A percentile compares a stretch with the other conserved stretches of the same genome.
Conservation (phyloP, 2,888 invertebrate species). For the Tanytarsus gracilentus region DNA sequence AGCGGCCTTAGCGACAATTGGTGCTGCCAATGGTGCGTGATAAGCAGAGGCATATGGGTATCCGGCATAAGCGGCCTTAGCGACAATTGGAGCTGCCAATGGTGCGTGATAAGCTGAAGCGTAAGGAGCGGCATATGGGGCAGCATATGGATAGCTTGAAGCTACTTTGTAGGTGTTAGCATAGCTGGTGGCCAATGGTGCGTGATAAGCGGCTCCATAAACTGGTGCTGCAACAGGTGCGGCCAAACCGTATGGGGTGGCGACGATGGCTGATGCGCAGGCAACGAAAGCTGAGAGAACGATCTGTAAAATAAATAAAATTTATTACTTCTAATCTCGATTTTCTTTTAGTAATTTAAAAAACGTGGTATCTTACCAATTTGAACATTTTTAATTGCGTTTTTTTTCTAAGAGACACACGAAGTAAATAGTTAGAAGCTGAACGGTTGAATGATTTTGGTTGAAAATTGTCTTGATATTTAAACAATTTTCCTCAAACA, state of each 20-base stretch:
- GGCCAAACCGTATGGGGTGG: neutral
- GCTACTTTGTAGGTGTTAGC: constrained; percentile 7
- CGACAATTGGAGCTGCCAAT: neutral
- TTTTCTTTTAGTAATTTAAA: neutral
- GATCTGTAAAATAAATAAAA: constrained; percentile 5
- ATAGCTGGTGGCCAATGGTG: constrained; percentile 16
- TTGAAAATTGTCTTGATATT: constrained; percentile 18
- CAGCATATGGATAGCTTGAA: neutral
- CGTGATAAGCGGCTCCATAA: constrained; percentile 1
- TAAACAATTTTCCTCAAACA: constrained; percentile 23
- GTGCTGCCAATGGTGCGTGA: neutral
- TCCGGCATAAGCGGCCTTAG: neutral
- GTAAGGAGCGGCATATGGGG: neutral
- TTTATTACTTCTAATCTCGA: neutral
- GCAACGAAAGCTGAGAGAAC: constrained; percentile 27
- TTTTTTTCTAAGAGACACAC: neutral
- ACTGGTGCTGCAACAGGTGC: neutral
- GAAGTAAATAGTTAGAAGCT: constrained; percentile 6
- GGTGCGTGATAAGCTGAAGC: constrained; percentile 12
- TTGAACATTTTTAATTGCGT: constrained; percentile 23
- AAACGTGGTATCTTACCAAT: constrained; percentile 10
- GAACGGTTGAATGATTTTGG: constrained; percentile 17
- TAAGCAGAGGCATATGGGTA: constrained; percentile 5
- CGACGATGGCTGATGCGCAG: constrained; percentile 4
- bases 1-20: constrained; percentile 2